These are phyloP conservation scores for Hybognathus amarus DNA, from an alignment of 2,797 vertebrate species.

Conservation along the genomic window DNA sequence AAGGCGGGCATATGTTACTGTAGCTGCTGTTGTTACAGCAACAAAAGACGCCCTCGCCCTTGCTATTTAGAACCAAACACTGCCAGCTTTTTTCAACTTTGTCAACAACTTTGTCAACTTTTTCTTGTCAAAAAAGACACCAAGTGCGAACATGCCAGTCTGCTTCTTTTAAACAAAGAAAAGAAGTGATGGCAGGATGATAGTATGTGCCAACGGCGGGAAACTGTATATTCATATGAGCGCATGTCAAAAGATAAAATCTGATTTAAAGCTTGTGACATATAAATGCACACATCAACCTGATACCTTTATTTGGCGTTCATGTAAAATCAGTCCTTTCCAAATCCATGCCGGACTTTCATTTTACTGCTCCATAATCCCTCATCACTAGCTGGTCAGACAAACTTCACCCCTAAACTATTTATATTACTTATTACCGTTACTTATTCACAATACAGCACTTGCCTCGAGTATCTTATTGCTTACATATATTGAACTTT, in stretches of 20 bases:
- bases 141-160: neutral
- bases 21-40: neutral
- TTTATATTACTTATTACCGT: no score
- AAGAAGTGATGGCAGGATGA: neutral
- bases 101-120: neutral
- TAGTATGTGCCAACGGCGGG: neutral
- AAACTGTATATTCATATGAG: neutral
- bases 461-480: no score
- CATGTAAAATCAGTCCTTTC: neutral
- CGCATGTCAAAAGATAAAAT: neutral
- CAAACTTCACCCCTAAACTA: neutral
- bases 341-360: neutral
- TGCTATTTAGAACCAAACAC: neutral
- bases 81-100: neutral
- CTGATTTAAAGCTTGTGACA: neutral
- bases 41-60: neutral
- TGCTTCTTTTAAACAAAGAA: neutral
- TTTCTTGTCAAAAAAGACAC: neutral
- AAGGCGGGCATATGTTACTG: neutral
- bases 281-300: neutral
- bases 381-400: neutral
- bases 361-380: neutral
- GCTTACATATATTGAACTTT: no score
- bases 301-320: neutral
- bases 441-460: no score